phyloP scores from a whole-genome alignment of 1,140 invertebrate species.

The Hypothenemus hampei region DNA sequence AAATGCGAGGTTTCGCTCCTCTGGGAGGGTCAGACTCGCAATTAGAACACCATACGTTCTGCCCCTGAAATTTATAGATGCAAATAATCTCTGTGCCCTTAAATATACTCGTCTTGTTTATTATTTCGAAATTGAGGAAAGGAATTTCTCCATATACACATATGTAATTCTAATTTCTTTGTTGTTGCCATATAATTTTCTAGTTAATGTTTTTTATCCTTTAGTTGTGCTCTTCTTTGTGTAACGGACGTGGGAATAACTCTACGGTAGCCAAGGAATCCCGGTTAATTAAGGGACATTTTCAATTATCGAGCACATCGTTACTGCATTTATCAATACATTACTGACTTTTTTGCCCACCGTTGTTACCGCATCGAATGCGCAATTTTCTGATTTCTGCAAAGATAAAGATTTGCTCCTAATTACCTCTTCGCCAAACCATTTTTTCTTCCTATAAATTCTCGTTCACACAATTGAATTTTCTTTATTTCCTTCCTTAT shows the following conservation, averaged over 20 bases:
- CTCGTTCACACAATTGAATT: constrained; percentile 7
- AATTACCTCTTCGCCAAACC: constrained; percentile 25
- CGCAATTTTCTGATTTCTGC: constrained; percentile 32
- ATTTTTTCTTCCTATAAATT: constrained; percentile 27
- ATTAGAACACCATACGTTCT: constrained; percentile 31
- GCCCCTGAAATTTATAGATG: constrained; percentile 1
- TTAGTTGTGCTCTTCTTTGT: too few relatives aligned
- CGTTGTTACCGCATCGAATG: constrained; percentile 13
- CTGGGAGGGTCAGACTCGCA: constrained; percentile 31
- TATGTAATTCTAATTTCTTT: background rate
- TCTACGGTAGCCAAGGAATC: constrained; percentile 35
- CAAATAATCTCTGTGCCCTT: background rate
- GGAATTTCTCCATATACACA: background rate
- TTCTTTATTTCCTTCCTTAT: constrained; percentile 16
- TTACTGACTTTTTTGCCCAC: constrained; percentile 28
- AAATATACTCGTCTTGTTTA: background rate
- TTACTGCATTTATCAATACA: constrained; percentile 35
- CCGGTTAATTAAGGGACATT: constrained; percentile 38
- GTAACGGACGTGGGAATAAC: constrained; percentile 33
- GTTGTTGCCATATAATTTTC: background rate
- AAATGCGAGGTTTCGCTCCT: constrained; percentile 34
- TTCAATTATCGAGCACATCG: constrained; percentile 36
- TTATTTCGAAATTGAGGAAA: background rate
- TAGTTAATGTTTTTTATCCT: too few relatives aligned
- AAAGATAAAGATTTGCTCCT: constrained; percentile 30